Evolutionary conservation across 2,888 invertebrate genomes (phyloP).

Genomic region (Oxycera nigricornis): DNA sequence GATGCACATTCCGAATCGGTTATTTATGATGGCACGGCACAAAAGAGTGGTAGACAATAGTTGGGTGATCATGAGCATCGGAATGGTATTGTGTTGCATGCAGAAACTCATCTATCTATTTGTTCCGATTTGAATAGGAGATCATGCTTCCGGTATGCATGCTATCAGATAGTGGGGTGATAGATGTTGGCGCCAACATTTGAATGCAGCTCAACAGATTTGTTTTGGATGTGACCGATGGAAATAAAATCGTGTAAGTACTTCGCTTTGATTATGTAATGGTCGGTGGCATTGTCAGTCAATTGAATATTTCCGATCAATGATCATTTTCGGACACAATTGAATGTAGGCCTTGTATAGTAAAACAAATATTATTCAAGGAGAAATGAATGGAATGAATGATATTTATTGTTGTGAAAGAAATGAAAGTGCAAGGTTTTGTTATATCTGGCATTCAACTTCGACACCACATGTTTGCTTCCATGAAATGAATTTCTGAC

Average conservation of each 20-base stretch:
- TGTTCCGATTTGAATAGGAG: conserved; percentile 17
- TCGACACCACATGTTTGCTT: no score
- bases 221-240: neutral
- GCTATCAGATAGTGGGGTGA: neutral
- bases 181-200: neutral
- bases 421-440: no score
- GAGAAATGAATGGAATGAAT: no score
- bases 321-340: no score
- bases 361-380: no score
- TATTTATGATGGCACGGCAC: conserved; percentile 6
- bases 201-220: neutral
- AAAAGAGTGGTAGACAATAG: conserved; percentile 4
- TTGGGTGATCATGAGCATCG: conserved; percentile 21
- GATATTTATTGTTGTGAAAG: no score
- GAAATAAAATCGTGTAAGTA: neutral
- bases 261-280: no score
- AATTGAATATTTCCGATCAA: no score
- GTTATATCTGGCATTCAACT: no score
- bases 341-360: no score
- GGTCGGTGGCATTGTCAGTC: no score
- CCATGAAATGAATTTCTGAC: no score
- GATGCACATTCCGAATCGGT: neutral
- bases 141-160: conserved; percentile 5
- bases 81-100: neutral
- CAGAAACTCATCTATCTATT: neutral